These are phyloP conservation scores for Phrynocephalus vlangalii DNA, from an alignment of 2,797 vertebrate genomes.

Conservation along the genomic window DNA sequence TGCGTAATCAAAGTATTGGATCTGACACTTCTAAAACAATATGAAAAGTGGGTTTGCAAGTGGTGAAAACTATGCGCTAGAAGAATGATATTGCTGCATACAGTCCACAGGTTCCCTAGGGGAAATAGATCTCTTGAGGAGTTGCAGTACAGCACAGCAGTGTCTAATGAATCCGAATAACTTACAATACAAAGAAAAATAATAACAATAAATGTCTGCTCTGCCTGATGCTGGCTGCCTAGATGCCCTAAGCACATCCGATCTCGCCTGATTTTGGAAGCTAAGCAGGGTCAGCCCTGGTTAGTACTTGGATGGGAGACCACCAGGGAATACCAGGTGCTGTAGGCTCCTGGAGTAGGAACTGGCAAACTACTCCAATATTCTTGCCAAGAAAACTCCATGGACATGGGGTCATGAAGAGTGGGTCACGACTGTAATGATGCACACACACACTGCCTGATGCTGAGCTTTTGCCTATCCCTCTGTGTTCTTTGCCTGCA, in stretches of 20 bases:
- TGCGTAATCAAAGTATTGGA: neutral
- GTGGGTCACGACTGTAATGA: too few relatives aligned
- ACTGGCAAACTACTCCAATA: too few relatives aligned
- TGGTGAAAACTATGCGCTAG: neutral
- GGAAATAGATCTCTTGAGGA: neutral
- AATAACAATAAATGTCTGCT: too few relatives aligned
- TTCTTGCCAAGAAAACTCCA: too few relatives aligned
- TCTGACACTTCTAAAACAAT: neutral
- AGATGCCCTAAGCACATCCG: too few relatives aligned
- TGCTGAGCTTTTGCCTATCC: neutral
- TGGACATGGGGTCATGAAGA: too few relatives aligned
- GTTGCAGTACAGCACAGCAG: neutral
- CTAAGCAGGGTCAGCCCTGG: too few relatives aligned
- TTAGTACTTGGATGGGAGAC: too few relatives aligned
- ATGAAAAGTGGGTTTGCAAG: neutral
- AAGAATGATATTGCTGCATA: neutral
- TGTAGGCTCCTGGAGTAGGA: too few relatives aligned
- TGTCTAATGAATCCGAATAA: neutral
- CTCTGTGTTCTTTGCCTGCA: neutral
- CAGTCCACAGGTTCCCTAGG: neutral
- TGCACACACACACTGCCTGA: neutral
- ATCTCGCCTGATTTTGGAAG: too few relatives aligned
- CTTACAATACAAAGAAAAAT: neutral
- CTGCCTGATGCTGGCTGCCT: neutral
- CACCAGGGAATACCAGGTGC: too few relatives aligned